These are phyloP conservation scores for Mya arenaria DNA, from an alignment of 1,140 invertebrate species.

Conservation along the genomic window DNA sequence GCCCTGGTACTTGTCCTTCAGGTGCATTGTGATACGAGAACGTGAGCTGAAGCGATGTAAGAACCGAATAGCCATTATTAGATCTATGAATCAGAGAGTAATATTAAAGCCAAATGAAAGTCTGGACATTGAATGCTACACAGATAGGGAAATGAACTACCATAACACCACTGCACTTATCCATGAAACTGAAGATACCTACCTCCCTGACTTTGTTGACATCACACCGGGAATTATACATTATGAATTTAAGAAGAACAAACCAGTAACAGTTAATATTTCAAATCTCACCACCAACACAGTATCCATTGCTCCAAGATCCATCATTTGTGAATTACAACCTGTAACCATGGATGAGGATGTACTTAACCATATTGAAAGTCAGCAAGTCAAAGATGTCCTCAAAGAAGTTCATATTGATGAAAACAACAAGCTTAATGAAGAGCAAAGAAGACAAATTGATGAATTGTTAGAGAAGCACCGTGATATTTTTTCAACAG, in stretches of 20 bases:
- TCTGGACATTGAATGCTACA: conserved; percentile 22
- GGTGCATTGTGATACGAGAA: conserved; percentile 21
- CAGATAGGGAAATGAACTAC: neutral
- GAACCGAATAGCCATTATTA: conserved; percentile 25
- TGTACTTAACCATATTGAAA: neutral
- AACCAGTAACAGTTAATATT: neutral
- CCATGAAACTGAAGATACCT: conserved; percentile 28
- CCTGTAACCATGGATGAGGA: conserved; percentile 20
- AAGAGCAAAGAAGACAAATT: conserved; percentile 2
- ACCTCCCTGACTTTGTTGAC: conserved; percentile 17
- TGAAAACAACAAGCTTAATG: neutral
- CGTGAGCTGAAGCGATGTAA: conserved; percentile 10
- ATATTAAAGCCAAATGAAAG: conserved; percentile 13
- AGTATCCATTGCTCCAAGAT: conserved; percentile 19
- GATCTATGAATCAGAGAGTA: neutral
- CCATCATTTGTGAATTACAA: conserved; percentile 46
- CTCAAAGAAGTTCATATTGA: neutral
- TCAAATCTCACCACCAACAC: conserved; percentile 30
- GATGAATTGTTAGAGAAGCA: conserved; percentile 16
- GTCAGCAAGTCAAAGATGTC: neutral
- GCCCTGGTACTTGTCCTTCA: conserved; percentile 40
- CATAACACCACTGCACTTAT: conserved; percentile 12
- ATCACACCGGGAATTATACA: conserved; percentile 11
- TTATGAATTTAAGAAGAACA: conserved; percentile 17
- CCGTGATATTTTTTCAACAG: conserved; percentile 36